Base-by-base conservation (phyloP, 1,140 invertebrate genomes). In the Spodoptera frugiperda region DNA sequence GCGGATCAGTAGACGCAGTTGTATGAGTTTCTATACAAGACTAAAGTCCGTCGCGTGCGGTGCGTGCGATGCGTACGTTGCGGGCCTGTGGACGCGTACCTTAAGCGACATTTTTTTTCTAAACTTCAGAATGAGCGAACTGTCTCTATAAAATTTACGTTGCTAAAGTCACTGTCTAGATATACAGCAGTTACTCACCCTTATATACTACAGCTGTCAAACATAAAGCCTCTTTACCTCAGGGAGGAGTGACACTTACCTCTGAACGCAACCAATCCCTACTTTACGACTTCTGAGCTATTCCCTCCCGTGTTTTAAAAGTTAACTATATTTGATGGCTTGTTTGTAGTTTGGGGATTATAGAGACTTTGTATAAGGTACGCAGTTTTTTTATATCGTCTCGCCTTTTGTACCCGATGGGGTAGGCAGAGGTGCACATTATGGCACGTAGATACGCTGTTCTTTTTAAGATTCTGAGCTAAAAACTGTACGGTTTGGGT, bases 281-380 rank as follows among this genome's bases (percentile, higher is more conserved):
- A 48, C 9, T 67, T 67, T 67, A 67, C 63, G 63, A 67, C 8
- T 19, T 39, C 33, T 39, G n/a, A 6, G 8, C 10, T 3, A 51
- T n/a, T 67, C 57, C 57, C 57, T 44, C 14, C 15, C 2, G 57
- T 61, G 33, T 61, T 61, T 61, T 67, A 67, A 48, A 67, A 67
- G 44, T 65, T 46, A 49, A 65, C 44, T 49, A 49, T 48, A 44
- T 67, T 49, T 67, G 46, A 67, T 67, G 44, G 19, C 17, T 14
- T 63, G 21, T 12, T 67, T 49, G 63, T 10, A 9, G 57, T 61
- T 61, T 17, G 6, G n/a, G 9, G 33, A 39, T 39, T 39, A 6
- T 39, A 6, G 30, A 61, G 6, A 1, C 14, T 17, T 33, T n/a
- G 6, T 61, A n/a, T 8, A 17, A 12, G 1, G 14, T 25, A 57